Evolutionary conservation across 2,797 vertebrate species (phyloP).

Genomic region (Staurois parvus): DNA sequence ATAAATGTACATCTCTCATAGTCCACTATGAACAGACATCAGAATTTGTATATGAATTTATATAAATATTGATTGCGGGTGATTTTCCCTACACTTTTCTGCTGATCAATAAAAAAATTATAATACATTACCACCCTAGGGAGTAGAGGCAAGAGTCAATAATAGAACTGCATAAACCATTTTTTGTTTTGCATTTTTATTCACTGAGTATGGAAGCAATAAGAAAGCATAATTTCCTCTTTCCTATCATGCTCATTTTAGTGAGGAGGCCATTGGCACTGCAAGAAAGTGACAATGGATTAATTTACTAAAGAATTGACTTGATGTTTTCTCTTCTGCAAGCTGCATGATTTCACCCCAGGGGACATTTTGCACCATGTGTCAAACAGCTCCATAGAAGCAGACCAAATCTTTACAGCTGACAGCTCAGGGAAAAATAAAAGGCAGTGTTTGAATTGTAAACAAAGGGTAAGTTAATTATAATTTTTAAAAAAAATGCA

Average conservation of each 20-base stretch:
- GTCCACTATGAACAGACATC: not conserved
- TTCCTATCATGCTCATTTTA: conserved; percentile 19
- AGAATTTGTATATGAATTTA: not conserved
- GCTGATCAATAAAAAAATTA: conserved; percentile 16
- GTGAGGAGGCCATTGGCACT: conserved; percentile 5
- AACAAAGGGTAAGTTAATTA: no score
- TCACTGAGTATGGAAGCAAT: conserved; percentile 21
- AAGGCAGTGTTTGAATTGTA: no score
- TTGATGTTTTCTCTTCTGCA: conserved; percentile 10
- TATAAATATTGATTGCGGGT: not conserved
- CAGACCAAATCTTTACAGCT: not conserved
- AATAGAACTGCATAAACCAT: not conserved
- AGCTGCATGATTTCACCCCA: conserved; percentile 28
- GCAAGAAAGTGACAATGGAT: conserved; percentile 22
- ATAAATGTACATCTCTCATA: not conserved
- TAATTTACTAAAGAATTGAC: conserved; percentile 29
- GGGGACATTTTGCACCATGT: conserved; percentile 14
- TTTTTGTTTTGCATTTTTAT: conserved; percentile 7
- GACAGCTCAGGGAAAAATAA: not conserved
- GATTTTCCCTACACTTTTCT: not conserved
- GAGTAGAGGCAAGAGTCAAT: conserved; percentile 3
- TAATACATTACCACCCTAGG: not conserved
- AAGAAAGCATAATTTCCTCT: not conserved
- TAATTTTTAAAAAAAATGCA: no score
- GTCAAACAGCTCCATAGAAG: not conserved